Percentiles rank a stretch among this genome's conserved stretches.
Evolutionary conservation across 2,888 invertebrate species (phyloP).

Genomic region (Ophioninae sp.): DNA sequence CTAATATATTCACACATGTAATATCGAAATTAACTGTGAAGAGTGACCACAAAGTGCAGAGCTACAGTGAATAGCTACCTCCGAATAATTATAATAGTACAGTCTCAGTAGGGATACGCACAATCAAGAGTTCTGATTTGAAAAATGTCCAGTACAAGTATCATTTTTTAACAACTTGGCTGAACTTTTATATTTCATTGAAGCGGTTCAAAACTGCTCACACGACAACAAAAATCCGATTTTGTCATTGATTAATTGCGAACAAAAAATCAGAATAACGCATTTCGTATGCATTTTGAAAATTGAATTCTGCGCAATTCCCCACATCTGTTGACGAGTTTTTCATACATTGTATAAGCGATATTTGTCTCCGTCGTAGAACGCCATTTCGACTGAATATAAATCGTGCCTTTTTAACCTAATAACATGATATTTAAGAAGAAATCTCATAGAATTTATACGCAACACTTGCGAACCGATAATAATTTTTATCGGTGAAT

Average conservation of each 20-base stretch:
- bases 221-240: not conserved
- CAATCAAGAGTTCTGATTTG: not conserved
- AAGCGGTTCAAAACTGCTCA: not conserved
- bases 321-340: not conserved
- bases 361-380: slow-evolving; percentile 1
- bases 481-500: slow-evolving; percentile 30
- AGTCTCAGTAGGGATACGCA: not conserved
- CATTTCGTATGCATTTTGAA: not conserved
- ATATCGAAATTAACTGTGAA: slow-evolving; percentile 33
- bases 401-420: slow-evolving; percentile 50
- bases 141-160: not conserved
- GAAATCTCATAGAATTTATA: slow-evolving; percentile 47
- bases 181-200: not conserved
- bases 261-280: not conserved
- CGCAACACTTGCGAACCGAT: slow-evolving; percentile 27
- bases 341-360: slow-evolving; percentile 25
- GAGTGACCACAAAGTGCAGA: slow-evolving; percentile 30
- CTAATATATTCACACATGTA: slow-evolving; percentile 17
- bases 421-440: slow-evolving; percentile 34
- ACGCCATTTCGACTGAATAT: slow-evolving; percentile 9
- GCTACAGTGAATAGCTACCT: slow-evolving; percentile 36
- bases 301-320: not conserved
- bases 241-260: not conserved
- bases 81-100: slow-evolving; percentile 39
- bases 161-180: not conserved